Evolutionary conservation across 2,888 invertebrate species (phyloP).

Genomic region (Brachyptera putata): DNA sequence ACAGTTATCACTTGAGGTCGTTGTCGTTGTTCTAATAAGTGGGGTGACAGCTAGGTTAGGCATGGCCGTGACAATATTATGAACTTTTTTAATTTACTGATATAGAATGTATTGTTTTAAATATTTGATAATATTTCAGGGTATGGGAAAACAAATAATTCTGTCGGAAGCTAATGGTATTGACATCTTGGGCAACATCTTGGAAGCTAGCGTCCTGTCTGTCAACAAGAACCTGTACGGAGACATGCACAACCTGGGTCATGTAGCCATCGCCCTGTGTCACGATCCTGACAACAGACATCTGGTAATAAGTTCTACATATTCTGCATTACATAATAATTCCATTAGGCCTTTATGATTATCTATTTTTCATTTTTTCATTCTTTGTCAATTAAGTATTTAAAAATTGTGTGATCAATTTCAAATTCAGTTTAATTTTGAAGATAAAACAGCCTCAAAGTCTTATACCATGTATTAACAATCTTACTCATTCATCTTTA

Average conservation of each 20-base stretch:
- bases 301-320: slow-evolving; percentile 36
- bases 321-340: too few relatives aligned
- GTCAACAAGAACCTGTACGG: slow-evolving; percentile 39
- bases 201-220: too few relatives aligned
- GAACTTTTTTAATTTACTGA: too few relatives aligned
- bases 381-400: too few relatives aligned
- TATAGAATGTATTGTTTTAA: not conserved
- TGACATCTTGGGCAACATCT: too few relatives aligned
- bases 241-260: slow-evolving; percentile 41
- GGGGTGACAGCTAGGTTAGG: too few relatives aligned
- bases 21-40: too few relatives aligned
- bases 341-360: not conserved
- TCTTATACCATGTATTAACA: too few relatives aligned
- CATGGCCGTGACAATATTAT: too few relatives aligned
- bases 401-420: not conserved
- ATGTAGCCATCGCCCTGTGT: slow-evolving; percentile 37
- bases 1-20: too few relatives aligned
- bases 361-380: not conserved
- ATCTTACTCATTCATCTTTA: too few relatives aligned
- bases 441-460: not conserved
- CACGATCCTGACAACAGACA: slow-evolving; percentile 40
- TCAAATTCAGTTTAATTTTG: not conserved
- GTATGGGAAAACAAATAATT: not conserved
- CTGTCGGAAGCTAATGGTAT: not conserved
- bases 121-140: not conserved